Evolutionary conservation across 2,888 invertebrate genomes (phyloP).

Genomic region (Dasysyrphus tricinctus): DNA sequence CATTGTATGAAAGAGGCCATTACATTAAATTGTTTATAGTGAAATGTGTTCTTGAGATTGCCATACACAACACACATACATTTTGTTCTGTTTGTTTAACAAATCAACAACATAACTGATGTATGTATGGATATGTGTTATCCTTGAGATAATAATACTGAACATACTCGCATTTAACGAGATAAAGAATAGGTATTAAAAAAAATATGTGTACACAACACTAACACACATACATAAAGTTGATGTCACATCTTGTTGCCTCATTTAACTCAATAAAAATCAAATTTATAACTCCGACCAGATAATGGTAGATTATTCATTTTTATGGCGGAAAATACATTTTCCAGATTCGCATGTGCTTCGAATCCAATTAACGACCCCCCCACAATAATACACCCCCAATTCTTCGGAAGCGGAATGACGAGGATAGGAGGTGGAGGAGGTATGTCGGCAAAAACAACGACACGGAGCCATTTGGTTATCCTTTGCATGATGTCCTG

Average conservation of each 20-base stretch:
- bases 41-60: not conserved
- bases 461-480: conserved; percentile 12
- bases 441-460: not conserved
- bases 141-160: conserved; percentile 28
- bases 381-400: conserved; percentile 1
- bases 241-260: conserved; percentile 33
- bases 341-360: conserved; percentile 43
- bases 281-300: conserved; percentile 32
- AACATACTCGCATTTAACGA: conserved; percentile 1
- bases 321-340: conserved; percentile 53
- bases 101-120: conserved; percentile 40
- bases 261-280: conserved; percentile 40
- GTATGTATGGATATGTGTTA: not conserved
- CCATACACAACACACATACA: not conserved
- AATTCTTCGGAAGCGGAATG: not conserved
- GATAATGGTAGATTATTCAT: conserved; percentile 62
- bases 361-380: conserved; percentile 62
- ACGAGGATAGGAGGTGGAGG: not conserved
- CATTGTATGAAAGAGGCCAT: conserved; percentile 10
- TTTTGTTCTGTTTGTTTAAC: conserved; percentile 26
- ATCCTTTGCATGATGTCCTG: not conserved
- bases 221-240: not conserved
- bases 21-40: conserved; percentile 23
- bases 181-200: conserved; percentile 5
- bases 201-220: not conserved